Evolutionary conservation across 2,113 vertebrate species (phyloP).

Genomic region (Cettia cetti): DNA sequence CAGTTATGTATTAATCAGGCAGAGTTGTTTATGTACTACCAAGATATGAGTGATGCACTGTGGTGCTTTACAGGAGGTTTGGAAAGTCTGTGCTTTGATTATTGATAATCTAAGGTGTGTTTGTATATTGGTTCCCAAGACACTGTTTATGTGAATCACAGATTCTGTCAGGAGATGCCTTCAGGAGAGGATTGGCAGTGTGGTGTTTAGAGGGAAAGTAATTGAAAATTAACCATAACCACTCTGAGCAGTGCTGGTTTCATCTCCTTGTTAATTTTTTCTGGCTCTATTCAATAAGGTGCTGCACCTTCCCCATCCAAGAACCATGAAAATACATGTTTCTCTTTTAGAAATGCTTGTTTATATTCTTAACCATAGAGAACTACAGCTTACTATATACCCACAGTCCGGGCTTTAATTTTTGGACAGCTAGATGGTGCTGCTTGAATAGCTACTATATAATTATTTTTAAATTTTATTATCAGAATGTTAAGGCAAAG

Average conservation of each 20-base stretch:
- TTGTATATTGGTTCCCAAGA: not conserved
- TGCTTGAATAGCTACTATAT: not conserved
- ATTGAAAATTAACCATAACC: not conserved
- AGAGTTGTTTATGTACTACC: not conserved
- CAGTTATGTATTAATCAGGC: not conserved
- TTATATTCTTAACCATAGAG: not conserved
- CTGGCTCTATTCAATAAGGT: not conserved
- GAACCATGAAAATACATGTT: not conserved
- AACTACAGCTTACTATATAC: not conserved
- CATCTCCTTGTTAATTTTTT: not conserved
- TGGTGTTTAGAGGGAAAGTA: not conserved
- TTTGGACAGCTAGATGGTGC: conserved; percentile 28
- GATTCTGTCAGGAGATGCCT: not conserved
- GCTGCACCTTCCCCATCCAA: not conserved
- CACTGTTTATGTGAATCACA: not conserved
- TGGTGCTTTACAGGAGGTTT: not conserved
- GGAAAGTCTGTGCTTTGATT: not conserved
- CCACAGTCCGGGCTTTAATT: not conserved
- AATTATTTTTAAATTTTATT: not conserved
- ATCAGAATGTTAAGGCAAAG: not conserved
- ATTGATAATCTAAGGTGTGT: not conserved
- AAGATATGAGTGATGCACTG: too few relatives aligned
- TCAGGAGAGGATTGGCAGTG: accelerated
- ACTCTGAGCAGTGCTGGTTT: not conserved
- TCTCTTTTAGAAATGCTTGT: not conserved